Conservation (phyloP, 2,888 invertebrate species). For the Plagodis pulveraria region DNA sequence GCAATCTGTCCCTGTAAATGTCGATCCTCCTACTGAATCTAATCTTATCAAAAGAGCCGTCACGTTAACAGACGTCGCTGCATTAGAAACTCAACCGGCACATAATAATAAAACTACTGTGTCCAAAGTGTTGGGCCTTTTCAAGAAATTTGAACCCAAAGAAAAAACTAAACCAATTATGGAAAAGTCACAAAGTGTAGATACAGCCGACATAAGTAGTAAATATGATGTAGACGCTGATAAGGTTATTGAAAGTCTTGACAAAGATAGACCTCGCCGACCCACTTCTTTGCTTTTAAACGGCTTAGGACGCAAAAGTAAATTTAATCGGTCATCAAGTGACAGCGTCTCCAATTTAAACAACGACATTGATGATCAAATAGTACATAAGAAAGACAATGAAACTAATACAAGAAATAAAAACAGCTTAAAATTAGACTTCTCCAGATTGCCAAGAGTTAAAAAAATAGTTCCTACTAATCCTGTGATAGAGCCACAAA, state of each 20-base stretch:
- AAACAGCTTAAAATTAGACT: constrained; percentile 86
- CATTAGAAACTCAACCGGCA: constrained; percentile 63
- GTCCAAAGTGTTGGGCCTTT: constrained; percentile 91
- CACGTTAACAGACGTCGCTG: constrained; percentile 88
- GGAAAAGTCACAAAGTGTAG: constrained; percentile 58
- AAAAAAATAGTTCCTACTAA: constrained; percentile 85
- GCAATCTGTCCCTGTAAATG: constrained; percentile 86
- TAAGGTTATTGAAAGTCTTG: constrained; percentile 46
- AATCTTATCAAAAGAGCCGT: constrained; percentile 89
- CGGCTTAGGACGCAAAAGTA: constrained; percentile 81
- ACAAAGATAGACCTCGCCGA: constrained; percentile 78
- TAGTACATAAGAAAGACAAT: constrained; percentile 60
- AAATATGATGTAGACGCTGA: constrained; percentile 49
- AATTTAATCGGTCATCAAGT: constrained; percentile 75
- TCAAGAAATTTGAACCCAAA: constrained; percentile 89
- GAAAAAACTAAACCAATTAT: constrained; percentile 65
- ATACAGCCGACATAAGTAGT: constrained; percentile 40
- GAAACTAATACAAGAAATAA: constrained; percentile 60
- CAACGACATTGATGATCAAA: constrained; percentile 55
- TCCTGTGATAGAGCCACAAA: constrained; percentile 82
- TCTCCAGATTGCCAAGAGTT: constrained; percentile 85
- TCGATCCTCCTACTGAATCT: constrained; percentile 85
- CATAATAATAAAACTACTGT: constrained; percentile 87
- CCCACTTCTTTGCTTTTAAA: constrained; percentile 82
- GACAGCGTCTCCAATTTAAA: constrained; percentile 62